Conservation (phyloP, 2,888 invertebrate genomes). For the Euzophera pinguis region DNA sequence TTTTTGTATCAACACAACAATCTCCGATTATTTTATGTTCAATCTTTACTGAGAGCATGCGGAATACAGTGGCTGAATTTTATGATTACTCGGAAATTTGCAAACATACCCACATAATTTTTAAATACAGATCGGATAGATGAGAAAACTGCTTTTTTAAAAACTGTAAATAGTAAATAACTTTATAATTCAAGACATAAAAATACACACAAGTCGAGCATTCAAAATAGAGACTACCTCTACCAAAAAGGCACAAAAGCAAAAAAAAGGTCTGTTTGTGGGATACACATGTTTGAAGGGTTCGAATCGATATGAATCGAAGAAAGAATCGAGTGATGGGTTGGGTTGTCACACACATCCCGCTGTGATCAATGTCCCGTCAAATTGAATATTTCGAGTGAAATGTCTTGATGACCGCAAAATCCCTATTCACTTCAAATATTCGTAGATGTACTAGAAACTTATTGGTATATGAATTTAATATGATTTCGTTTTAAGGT, state of each 20-base stretch:
- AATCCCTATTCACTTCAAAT: neutral
- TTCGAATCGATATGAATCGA: constrained; percentile 34
- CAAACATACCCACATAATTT: too few species aligned
- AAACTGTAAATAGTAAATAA: too few species aligned
- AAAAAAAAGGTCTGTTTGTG: neutral
- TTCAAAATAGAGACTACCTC: neutral
- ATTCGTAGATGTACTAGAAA: neutral
- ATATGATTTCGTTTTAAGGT: too few species aligned
- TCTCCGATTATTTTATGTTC: too few species aligned
- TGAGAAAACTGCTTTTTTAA: too few species aligned
- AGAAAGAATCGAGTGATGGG: constrained; percentile 46
- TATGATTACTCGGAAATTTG: too few species aligned
- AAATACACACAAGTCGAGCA: neutral
- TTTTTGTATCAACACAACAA: too few species aligned
- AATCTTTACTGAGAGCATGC: too few species aligned
- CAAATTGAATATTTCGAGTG: constrained; percentile 59
- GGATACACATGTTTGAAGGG: neutral
- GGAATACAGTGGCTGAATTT: too few species aligned
- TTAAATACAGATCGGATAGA: too few species aligned
- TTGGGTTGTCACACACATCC: constrained; percentile 44
- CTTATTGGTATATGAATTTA: neutral
- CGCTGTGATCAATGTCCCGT: constrained; percentile 62
- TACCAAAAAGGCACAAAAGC: neutral
- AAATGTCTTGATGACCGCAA: constrained; percentile 29
- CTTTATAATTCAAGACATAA: too few species aligned